Evolutionary conservation across 2,888 invertebrate genomes (phyloP).

Genomic region (Ditylenchus weischeri): DNA sequence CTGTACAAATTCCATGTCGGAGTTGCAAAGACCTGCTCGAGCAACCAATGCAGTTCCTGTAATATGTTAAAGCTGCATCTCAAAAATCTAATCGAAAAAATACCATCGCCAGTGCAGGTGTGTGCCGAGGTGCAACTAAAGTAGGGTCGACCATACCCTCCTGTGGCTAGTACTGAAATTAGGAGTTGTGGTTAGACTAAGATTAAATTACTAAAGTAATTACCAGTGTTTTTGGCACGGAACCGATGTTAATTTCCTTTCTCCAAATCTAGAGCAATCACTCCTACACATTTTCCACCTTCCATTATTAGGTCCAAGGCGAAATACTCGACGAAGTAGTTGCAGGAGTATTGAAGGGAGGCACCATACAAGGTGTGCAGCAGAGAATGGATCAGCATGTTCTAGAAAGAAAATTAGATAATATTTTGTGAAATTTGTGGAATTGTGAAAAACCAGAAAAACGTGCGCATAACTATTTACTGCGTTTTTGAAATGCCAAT

Average conservation of each 20-base stretch:
- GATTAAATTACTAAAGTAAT: no score
- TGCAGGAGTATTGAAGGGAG: slow-evolving; percentile 90
- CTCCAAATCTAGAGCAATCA: slow-evolving; percentile 87
- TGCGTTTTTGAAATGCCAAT: no score
- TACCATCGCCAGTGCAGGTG: slow-evolving; percentile 80
- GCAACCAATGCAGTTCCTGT: slow-evolving; percentile 87
- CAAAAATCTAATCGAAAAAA: slow-evolving; percentile 9
- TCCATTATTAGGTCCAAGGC: slow-evolving; percentile 94
- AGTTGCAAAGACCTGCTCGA: slow-evolving; percentile 84
- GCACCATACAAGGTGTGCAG: slow-evolving; percentile 94
- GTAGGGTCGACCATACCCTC: slow-evolving; percentile 74
- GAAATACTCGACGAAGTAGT: slow-evolving; percentile 97
- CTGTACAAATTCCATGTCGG: slow-evolving; percentile 97
- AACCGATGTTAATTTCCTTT: slow-evolving; percentile 93
- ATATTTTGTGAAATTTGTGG: no score
- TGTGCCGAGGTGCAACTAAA: slow-evolving; percentile 99
- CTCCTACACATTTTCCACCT: slow-evolving; percentile 68
- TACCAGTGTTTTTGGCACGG: slow-evolving; percentile 72
- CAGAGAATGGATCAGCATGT: slow-evolving; percentile 95
- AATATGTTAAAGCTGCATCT: not conserved
- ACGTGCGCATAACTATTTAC: no score
- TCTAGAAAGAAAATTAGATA: no score
- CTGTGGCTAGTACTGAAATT: slow-evolving; percentile 64
- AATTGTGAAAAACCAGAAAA: no score
- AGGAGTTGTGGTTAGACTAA: no score